phyloP scores from a whole-genome alignment of 2,888 invertebrate genomes.

The Agriopis marginaria region DNA sequence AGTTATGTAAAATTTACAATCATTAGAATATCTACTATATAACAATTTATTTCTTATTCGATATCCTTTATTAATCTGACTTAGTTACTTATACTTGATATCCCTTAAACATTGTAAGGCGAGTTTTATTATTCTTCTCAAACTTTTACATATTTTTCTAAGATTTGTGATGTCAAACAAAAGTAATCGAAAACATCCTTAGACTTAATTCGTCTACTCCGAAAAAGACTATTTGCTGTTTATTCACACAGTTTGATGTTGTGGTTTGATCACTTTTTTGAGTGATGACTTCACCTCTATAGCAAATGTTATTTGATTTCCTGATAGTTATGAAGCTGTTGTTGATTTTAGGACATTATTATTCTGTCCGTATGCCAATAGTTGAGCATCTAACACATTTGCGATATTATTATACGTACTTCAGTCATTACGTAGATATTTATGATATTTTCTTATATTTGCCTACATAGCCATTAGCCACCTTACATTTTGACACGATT shows the following conservation, averaged over 20 bases:
- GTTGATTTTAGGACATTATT: conserved; percentile 27
- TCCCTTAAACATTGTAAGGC: no score
- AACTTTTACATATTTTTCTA: neutral
- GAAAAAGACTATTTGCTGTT: neutral
- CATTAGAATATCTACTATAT: no score
- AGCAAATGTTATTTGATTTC: conserved; percentile 30
- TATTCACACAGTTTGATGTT: neutral
- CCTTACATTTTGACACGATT: neutral
- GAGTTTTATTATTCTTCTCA: neutral
- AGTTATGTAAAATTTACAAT: no score
- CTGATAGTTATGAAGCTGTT: conserved; percentile 17
- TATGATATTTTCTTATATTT: neutral
- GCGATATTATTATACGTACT: neutral
- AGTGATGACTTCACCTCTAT: conserved; percentile 34
- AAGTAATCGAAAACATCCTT: neutral
- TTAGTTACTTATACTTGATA: no score
- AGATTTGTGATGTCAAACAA: neutral
- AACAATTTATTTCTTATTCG: no score
- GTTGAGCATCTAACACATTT: neutral
- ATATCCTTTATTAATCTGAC: no score
- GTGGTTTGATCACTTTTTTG: conserved; percentile 1
- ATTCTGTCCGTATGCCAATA: conserved; percentile 14
- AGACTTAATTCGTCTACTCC: neutral
- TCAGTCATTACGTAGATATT: neutral
- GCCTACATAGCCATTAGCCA: no score